A percentile compares a stretch with the other conserved stretches of the same genome.
Conservation (phyloP, 2,113 vertebrate species). For the Pao palembangensis region DNA sequence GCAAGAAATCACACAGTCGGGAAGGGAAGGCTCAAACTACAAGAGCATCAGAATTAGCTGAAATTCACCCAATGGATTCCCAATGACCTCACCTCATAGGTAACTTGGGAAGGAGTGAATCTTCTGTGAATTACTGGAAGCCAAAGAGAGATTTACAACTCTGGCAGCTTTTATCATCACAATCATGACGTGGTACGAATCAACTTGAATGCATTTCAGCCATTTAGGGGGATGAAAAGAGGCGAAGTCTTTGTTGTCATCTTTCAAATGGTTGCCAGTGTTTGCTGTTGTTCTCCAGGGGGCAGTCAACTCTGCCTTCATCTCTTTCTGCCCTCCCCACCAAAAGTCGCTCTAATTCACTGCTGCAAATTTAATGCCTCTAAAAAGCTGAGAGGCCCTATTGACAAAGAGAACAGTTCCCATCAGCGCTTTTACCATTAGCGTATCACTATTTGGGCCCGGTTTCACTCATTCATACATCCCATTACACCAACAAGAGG, state of each 20-base stretch:
- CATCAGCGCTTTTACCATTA: conserved; percentile 55
- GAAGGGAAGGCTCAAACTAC: conserved; percentile 14
- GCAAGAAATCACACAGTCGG: conserved; percentile 21
- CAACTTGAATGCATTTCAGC: conserved; percentile 21
- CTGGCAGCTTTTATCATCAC: conserved; percentile 38
- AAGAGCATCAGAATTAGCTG: conserved; percentile 26
- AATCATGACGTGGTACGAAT: conserved; percentile 15
- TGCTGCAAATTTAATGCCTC: conserved; percentile 63
- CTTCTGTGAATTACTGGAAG: conserved; percentile 17
- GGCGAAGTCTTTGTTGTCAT: conserved; percentile 54
- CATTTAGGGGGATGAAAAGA: conserved; percentile 35
- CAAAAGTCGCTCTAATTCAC: conserved; percentile 28
- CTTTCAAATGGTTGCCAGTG: conserved; percentile 53
- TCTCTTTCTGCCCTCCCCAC: conserved; percentile 7
- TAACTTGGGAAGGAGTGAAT: conserved; percentile 17
- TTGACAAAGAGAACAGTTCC: conserved; percentile 44
- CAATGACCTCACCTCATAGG: conserved; percentile 27
- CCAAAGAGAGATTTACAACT: conserved; percentile 30
- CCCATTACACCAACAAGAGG: conserved; percentile 62
- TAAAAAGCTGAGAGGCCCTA: conserved; percentile 49
- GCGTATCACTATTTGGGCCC: conserved; percentile 34
- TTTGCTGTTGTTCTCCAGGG: conserved; percentile 52
- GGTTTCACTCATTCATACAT: conserved; percentile 43
- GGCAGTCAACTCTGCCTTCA: conserved; percentile 35
- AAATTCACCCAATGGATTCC: conserved; percentile 25